phyloP scores from a whole-genome alignment of 2,888 invertebrate genomes.

The Hyppa rectilinea region DNA sequence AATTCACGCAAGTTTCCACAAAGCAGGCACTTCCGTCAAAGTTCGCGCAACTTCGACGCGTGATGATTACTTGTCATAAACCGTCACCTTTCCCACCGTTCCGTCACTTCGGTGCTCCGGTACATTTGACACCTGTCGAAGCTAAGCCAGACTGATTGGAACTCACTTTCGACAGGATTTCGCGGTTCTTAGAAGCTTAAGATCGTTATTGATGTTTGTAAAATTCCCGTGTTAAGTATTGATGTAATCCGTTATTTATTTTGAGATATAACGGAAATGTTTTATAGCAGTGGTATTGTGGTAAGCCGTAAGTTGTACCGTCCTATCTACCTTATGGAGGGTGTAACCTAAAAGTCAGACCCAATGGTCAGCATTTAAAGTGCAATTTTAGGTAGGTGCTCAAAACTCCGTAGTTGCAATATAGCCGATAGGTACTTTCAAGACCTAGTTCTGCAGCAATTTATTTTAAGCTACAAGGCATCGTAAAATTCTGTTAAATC shows the following conservation, averaged over 20 bases:
- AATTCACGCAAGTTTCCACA: conserved; percentile 65
- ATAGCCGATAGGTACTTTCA: conserved; percentile 1
- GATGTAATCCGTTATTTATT: conserved; percentile 41
- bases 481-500: conserved; percentile 55
- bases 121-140: conserved; percentile 81
- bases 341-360: not conserved
- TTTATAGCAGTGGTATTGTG: not conserved
- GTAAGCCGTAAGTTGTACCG: not conserved
- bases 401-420: not conserved
- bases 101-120: conserved; percentile 39
- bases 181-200: conserved; percentile 30
- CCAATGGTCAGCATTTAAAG: not conserved
- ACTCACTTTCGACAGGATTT: conserved; percentile 62
- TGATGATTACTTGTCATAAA: conserved; percentile 83
- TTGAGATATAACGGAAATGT: not conserved
- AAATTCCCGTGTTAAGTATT: conserved; percentile 27
- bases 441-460: conserved; percentile 30
- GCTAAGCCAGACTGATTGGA: conserved; percentile 81
- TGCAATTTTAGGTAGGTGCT: not conserved
- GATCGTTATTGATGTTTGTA: conserved; percentile 41
- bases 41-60: conserved; percentile 78
- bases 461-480: conserved; percentile 42
- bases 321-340: not conserved
- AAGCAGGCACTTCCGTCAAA: conserved; percentile 69
- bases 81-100: conserved; percentile 67